A percentile compares a stretch with the other conserved stretches of the same genome.
phyloP scores from a whole-genome alignment of 1,140 invertebrate genomes.

The Apocrypta bakeri region DNA sequence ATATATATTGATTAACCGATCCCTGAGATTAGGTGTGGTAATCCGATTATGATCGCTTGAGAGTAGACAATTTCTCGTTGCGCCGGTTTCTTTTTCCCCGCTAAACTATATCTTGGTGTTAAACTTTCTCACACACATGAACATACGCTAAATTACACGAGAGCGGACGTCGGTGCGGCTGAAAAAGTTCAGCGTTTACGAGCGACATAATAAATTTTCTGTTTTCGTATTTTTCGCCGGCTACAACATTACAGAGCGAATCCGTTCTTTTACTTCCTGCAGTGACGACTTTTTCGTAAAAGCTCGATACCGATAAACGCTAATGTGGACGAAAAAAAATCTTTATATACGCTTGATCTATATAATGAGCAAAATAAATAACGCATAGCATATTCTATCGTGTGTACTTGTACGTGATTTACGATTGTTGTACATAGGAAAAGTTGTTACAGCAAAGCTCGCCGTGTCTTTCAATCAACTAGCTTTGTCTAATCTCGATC shows the following conservation, averaged over 20 bases:
- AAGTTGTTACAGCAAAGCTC: neutral
- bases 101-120: neutral
- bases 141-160: neutral
- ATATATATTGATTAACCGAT: conserved; percentile 27
- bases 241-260: too few species aligned
- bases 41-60: conserved; percentile 18
- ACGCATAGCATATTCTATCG: too few species aligned
- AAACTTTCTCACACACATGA: conserved; percentile 23
- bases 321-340: too few species aligned
- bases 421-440: neutral
- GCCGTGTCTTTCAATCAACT: neutral
- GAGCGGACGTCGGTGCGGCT: neutral
- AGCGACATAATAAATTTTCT: conserved; percentile 4
- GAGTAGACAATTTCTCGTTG: neutral
- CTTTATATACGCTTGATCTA: too few species aligned
- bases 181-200: conserved; percentile 12
- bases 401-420: too few species aligned
- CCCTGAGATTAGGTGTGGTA: conserved; percentile 28
- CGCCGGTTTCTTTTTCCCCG: neutral
- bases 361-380: too few species aligned
- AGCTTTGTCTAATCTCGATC: neutral
- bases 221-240: neutral
- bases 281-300: too few species aligned
- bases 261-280: too few species aligned
- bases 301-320: too few species aligned